Conservation (phyloP, 2,113 vertebrate species). For the Scophthalmus maximus region DNA sequence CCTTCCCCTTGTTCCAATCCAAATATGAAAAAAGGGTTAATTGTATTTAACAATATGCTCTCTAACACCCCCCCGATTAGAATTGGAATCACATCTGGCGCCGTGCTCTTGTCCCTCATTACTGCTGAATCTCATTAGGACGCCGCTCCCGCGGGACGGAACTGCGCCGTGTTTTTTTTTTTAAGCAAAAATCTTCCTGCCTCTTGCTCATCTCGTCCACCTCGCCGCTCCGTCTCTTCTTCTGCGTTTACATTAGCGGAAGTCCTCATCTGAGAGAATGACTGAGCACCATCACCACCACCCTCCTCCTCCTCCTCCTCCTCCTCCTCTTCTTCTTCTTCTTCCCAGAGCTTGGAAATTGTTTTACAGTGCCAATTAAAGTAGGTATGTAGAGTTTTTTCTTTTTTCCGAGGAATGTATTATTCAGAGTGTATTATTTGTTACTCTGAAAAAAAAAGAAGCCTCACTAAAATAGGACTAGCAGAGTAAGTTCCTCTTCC, state of each 20-base stretch:
- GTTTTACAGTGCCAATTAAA: conserved; percentile 84
- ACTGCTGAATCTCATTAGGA: conserved; percentile 83
- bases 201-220: conserved; percentile 74
- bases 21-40: conserved; percentile 81
- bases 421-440: conserved; percentile 80
- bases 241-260: conserved; percentile 79
- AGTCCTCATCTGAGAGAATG: conserved; percentile 82
- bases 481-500: conserved; percentile 71
- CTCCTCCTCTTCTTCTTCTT: neutral
- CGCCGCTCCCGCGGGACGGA: conserved; percentile 70
- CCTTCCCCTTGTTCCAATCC: conserved; percentile 46
- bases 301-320: conserved; percentile 18
- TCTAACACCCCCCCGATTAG: conserved; percentile 75
- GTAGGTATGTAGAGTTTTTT: conserved; percentile 74
- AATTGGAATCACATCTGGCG: conserved; percentile 84
- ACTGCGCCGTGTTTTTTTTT: conserved; percentile 70
- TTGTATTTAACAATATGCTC: conserved; percentile 85
- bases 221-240: conserved; percentile 72
- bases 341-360: conserved; percentile 71
- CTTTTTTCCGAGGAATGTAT: conserved; percentile 69
- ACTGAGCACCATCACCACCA: conserved; percentile 63
- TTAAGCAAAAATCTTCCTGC: conserved; percentile 80
- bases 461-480: conserved; percentile 73
- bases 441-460: conserved; percentile 56
- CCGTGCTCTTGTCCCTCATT: conserved; percentile 85